Base-by-base conservation (phyloP, 1,140 invertebrate genomes). In the Musca domestica region DNA sequence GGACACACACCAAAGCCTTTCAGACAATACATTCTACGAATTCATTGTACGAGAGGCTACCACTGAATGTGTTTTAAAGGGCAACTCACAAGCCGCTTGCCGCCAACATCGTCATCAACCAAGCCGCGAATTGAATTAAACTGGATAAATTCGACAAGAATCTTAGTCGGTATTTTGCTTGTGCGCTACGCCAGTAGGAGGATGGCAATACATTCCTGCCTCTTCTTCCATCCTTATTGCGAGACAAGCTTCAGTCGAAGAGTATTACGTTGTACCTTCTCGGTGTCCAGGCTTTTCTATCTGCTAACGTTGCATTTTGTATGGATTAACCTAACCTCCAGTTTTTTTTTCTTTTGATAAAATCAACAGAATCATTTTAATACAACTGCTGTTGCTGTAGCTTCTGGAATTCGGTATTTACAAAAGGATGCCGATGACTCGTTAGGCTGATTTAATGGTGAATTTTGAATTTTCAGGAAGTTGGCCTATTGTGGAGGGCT, bases 1-100 rank as follows among this genome's bases (percentile, higher is more conserved):
- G 23, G 54, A 27, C 54, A 58, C 54, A 58, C 54, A 58, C 54
- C 54, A 58, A 58, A 58, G 25, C 54, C 15, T 58, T 58, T n/a
- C 25, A 20, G 25, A 58, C 54, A 58, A 58, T 58, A 58, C 54
- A 15, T 30, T 30, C 10, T 12, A 9, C 34, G 34, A 41, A 12
- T 41, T 30, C 12, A 23, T 15, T 58, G 25, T 9, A 41, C 34
- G 54, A n/a, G 15, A 30, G 48, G 20, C 9, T 51, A 19, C 19
- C 20, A 19, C 12, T 51, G 15, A 58, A 58, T 58, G 54, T 25
- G 54, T 58, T 58, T 15, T 41, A 41, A 41, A 41, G 34, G 34
- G 34, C 10, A 41, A 7, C 34, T 41, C 12, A 41, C 34, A 30
- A 30, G 54, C 54, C 10, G 25, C 12, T n/a, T 58, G 25, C 54